Conservation (phyloP, 92 coral and sea anemone genomes). For the Porites rus region DNA sequence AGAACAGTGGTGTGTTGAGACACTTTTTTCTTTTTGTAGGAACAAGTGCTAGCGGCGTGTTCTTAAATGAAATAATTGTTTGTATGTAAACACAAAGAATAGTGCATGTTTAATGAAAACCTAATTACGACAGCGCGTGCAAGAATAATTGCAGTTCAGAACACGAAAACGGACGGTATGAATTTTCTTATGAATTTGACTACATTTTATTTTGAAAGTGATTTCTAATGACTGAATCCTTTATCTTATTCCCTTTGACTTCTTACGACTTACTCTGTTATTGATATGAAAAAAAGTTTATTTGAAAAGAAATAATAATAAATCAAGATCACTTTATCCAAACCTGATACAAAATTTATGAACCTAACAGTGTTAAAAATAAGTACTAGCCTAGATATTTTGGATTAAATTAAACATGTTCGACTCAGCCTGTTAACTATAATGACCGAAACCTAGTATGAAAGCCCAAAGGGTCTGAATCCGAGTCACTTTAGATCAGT, state of each 20-base stretch:
- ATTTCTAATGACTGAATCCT: neutral
- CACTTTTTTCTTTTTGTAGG: neutral
- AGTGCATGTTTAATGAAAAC: neutral
- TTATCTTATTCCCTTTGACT: neutral
- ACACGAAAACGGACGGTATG: neutral
- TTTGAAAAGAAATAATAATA: neutral
- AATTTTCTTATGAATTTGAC: neutral
- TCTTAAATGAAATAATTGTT: slow-evolving; percentile 7
- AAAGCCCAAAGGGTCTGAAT: too few relatives aligned
- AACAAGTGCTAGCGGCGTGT: neutral
- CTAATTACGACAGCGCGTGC: neutral
- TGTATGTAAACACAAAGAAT: neutral
- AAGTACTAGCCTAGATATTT: too few relatives aligned
- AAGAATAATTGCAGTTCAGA: neutral
- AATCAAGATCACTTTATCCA: neutral
- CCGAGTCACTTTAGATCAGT: too few relatives aligned
- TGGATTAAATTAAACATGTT: too few relatives aligned
- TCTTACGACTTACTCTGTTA: neutral
- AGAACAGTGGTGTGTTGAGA: neutral
- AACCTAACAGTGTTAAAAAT: too few relatives aligned
- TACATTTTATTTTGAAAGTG: neutral
- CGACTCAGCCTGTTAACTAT: too few relatives aligned
- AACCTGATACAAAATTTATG: slow-evolving; percentile 3
- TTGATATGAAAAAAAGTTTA: neutral
- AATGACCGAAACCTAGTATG: too few relatives aligned